Percentiles rank a stretch among this genome's conserved stretches.
Conservation (phyloP, 2,888 invertebrate genomes). For the Hypomecis punctinalis region DNA sequence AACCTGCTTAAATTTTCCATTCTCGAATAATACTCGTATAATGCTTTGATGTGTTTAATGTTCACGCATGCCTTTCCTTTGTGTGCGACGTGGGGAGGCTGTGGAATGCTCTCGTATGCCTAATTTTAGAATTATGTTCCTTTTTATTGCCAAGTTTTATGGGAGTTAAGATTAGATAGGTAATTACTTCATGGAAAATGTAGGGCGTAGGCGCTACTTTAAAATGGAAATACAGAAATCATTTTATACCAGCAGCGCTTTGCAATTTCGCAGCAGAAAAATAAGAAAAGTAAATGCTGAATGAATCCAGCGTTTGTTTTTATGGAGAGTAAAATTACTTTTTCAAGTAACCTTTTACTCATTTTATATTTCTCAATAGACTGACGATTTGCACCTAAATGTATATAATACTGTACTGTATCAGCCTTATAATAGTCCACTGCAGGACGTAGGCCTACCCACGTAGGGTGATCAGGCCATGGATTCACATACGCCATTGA, state of each 20-base stretch:
- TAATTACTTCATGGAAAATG: background rate
- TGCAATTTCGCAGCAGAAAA: background rate
- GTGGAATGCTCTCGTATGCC: slow-evolving; percentile 13
- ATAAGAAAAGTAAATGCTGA: too few relatives aligned
- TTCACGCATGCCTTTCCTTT: slow-evolving; percentile 41
- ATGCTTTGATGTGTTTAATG: slow-evolving; percentile 38
- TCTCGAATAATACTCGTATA: slow-evolving; percentile 34
- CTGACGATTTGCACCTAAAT: too few relatives aligned
- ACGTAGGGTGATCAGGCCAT: too few relatives aligned
- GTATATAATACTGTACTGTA: too few relatives aligned
- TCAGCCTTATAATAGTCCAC: too few relatives aligned
- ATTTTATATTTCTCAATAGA: too few relatives aligned
- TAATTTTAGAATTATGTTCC: slow-evolving; percentile 22
- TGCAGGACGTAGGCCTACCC: too few relatives aligned
- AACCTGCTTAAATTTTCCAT: slow-evolving; percentile 30
- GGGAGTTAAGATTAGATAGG: slow-evolving; percentile 22
- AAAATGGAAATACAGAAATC: background rate
- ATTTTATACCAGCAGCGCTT: background rate
- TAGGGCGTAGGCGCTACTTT: background rate
- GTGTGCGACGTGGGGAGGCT: slow-evolving; percentile 17
- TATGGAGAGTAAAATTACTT: too few relatives aligned
- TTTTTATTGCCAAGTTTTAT: slow-evolving; percentile 27
- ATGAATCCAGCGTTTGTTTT: too few relatives aligned
- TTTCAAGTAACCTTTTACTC: too few relatives aligned
- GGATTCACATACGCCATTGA: too few relatives aligned